Conservation (phyloP, 1,140 invertebrate genomes). For the Neodiprion lecontei region DNA sequence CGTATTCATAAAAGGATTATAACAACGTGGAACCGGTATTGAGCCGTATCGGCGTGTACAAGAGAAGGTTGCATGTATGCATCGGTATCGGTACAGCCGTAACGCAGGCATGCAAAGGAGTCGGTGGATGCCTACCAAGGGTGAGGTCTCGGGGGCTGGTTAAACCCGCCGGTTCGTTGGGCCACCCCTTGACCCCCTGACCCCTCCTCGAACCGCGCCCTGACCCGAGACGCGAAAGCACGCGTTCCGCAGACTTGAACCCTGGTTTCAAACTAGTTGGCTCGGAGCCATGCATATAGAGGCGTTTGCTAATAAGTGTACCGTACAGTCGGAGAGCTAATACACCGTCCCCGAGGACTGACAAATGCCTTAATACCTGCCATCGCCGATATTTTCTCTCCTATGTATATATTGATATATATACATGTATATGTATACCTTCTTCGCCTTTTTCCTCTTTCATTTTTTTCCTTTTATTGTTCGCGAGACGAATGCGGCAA, state of each 20-base stretch:
- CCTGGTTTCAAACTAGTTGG: constrained; percentile 53
- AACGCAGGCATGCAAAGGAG: too few relatives aligned
- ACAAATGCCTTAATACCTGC: constrained; percentile 58
- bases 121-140: constrained; percentile 14
- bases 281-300: constrained; percentile 51
- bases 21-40: too few relatives aligned
- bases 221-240: constrained; percentile 27
- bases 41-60: too few relatives aligned
- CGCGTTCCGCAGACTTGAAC: constrained; percentile 43
- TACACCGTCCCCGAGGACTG: constrained; percentile 41
- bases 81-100: too few relatives aligned
- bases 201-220: not conserved
- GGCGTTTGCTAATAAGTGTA: constrained; percentile 52
- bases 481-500: too few relatives aligned
- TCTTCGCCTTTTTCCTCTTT: too few relatives aligned
- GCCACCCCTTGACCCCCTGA: not conserved
- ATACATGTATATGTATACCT: too few relatives aligned
- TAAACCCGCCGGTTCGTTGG: not conserved
- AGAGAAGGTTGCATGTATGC: too few relatives aligned
- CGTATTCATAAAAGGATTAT: too few relatives aligned
- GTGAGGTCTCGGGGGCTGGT: constrained; percentile 31
- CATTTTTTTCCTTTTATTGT: too few relatives aligned
- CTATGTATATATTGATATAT: too few relatives aligned
- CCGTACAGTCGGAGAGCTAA: constrained; percentile 36
- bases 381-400: constrained; percentile 40